These are phyloP conservation scores for Macropus fuliginosus DNA, from an alignment of 2,797 vertebrate species.

Conservation along the genomic window DNA sequence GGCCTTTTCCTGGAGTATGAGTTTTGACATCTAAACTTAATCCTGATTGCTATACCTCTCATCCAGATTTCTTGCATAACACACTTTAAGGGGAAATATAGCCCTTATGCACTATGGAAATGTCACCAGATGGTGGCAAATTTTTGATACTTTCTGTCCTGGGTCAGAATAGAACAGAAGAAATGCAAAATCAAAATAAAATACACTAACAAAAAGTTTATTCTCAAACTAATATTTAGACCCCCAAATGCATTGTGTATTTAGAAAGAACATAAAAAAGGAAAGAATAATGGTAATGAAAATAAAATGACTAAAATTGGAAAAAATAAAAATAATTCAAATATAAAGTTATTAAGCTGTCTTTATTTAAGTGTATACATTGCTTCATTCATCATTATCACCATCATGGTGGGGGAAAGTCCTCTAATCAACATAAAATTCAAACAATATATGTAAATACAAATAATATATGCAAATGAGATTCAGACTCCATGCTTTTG, in stretches of 20 bases:
- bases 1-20: not conserved
- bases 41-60: not conserved
- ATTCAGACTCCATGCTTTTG: constrained; percentile 68
- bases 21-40: not conserved
- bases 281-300: constrained; percentile 9
- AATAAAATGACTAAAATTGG: constrained; percentile 28
- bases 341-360: constrained; percentile 23
- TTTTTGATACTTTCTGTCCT: constrained; percentile 15
- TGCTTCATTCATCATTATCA: constrained; percentile 74
- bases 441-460: constrained; percentile 68
- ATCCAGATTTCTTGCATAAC: not conserved
- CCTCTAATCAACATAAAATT: constrained; percentile 75
- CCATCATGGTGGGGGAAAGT: constrained; percentile 62
- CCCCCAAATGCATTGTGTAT: constrained; percentile 24
- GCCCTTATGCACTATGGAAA: constrained; percentile 16
- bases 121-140: not conserved
- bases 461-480: constrained; percentile 63
- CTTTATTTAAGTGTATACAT: constrained; percentile 77
- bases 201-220: not conserved
- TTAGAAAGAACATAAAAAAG: not conserved
- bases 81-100: not conserved
- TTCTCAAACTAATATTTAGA: not conserved
- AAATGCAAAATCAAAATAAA: not conserved
- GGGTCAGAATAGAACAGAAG: constrained; percentile 19
- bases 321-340: constrained; percentile 11